Evolutionary conservation across 2,113 vertebrate species (phyloP), one percentile per base, ranked within the genome.

Genomic region (Nerophis ophidion): DNA sequence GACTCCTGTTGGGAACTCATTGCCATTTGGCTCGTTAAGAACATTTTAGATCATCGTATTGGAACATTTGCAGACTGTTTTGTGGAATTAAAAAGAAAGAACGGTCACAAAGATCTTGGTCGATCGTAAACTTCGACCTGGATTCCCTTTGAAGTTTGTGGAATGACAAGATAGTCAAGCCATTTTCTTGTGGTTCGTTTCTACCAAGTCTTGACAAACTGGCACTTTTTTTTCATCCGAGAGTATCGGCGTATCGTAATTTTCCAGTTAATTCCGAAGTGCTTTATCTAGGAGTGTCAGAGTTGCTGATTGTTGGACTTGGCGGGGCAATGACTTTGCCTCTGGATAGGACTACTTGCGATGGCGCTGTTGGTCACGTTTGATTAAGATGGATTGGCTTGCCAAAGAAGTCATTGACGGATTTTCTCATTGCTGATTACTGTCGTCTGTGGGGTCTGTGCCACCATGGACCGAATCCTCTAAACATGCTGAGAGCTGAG

Each of bases 361-460:
- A 65, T 74, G 52, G 26, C 65, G 61, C 58, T 75, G 83, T 84
- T 83, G 74, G 71, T 64, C 58, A 80, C 65, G 72, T 82, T 81
- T 83, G 78, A 79, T 81, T 60, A 82, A 81, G 75, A 72, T 66
- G 71, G 70, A 78, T 36, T 60, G 75, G 50, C 67, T 59, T 59
- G 19, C 48, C 51, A 62, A 36, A 69, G 82, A 81, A 26, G 26
- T 26, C 26, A 26, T 78, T 77, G 78, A 76, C 72, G 78, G 80
- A 79, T 84, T 86, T 77, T 71, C 75, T 61, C 26, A 36, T 52
- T 40, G 52, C 67, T 83, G 8, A 26, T 33, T 71, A 68, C 66
- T 57, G 72, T 78, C 71, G 76, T 86, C 76, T 82, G 26, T 82
- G 77, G 77, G 81, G 63, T 65, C 19, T 48, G 48, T 58, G 75